phyloP scores from a whole-genome alignment of 2,888 invertebrate species.

The Leptopilina myrica region DNA sequence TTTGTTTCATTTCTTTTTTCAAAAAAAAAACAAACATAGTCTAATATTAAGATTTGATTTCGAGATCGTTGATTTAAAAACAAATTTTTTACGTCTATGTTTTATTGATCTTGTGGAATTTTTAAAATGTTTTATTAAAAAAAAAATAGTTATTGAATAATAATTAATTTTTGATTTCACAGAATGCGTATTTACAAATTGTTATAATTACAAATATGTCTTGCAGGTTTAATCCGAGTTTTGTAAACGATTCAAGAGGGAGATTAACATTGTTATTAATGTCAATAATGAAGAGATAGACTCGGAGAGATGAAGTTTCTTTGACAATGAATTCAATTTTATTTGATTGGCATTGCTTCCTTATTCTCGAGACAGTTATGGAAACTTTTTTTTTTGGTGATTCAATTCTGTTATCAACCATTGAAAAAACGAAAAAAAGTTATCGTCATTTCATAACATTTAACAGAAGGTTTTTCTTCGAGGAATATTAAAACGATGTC shows the following conservation, averaged over 20 bases:
- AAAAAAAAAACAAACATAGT: neutral
- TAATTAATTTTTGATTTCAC: conserved; percentile 21
- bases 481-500: neutral
- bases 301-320: neutral
- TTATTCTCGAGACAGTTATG: conserved; percentile 36
- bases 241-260: conserved; percentile 9
- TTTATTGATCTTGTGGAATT: too few relatives aligned
- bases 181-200: neutral
- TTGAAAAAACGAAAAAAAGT: conserved; percentile 34
- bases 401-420: conserved; percentile 47
- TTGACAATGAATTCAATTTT: conserved; percentile 10
- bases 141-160: neutral
- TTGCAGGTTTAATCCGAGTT: neutral
- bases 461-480: neutral
- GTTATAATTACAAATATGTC: neutral
- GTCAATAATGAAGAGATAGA: conserved; percentile 14
- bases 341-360: conserved; percentile 7
- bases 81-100: too few relatives aligned
- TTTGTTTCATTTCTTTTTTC: too few relatives aligned
- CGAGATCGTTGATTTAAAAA: too few relatives aligned
- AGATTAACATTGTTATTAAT: conserved; percentile 4
- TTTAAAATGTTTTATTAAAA: neutral
- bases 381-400: conserved; percentile 54
- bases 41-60: neutral
- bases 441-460: conserved; percentile 4